A percentile compares a stretch with the other conserved stretches of the same genome.
Conservation (phyloP, 2,888 invertebrate genomes). For the Torymus texanus region DNA sequence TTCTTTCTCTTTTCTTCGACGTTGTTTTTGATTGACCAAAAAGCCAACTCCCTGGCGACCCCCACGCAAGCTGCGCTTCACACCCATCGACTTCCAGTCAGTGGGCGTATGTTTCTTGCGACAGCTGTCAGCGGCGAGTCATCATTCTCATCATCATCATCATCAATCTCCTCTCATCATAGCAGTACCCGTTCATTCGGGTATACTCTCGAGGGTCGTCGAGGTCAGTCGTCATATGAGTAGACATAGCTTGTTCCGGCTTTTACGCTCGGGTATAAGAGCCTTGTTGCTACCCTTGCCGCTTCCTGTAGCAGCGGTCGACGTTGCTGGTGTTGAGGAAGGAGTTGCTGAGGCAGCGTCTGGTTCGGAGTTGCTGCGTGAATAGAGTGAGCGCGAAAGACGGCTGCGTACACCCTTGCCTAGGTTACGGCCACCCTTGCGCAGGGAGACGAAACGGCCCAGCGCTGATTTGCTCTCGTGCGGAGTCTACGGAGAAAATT, state of each 20-base stretch:
- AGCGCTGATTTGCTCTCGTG: conserved; percentile 62
- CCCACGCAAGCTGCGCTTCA: too few relatives aligned
- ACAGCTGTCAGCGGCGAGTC: too few relatives aligned
- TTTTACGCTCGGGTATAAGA: conserved; percentile 70
- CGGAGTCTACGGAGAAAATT: conserved; percentile 19
- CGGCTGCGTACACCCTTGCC: conserved; percentile 78
- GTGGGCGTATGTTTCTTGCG: too few relatives aligned
- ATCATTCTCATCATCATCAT: too few relatives aligned
- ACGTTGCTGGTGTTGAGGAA: background rate
- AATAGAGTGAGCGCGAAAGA: conserved; percentile 77
- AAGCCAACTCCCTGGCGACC: too few relatives aligned
- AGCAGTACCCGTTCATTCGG: conserved; percentile 64
- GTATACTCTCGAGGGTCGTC: conserved; percentile 71
- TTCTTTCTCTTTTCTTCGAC: too few relatives aligned
- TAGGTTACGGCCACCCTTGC: conserved; percentile 76
- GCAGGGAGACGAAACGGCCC: conserved; percentile 75
- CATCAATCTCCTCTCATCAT: too few relatives aligned
- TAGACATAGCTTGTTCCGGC: conserved; percentile 70
- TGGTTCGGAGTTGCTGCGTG: conserved; percentile 69
- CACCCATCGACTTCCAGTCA: too few relatives aligned
- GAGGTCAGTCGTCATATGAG: conserved; percentile 74
- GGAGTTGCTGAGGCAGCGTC: background rate
- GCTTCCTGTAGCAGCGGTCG: background rate
- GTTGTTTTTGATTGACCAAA: too few relatives aligned
- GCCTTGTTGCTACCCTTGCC: conserved; percentile 59